Evolutionary conservation across 2,888 invertebrate genomes (phyloP).

Genomic region (Dasysyrphus albostriatus): DNA sequence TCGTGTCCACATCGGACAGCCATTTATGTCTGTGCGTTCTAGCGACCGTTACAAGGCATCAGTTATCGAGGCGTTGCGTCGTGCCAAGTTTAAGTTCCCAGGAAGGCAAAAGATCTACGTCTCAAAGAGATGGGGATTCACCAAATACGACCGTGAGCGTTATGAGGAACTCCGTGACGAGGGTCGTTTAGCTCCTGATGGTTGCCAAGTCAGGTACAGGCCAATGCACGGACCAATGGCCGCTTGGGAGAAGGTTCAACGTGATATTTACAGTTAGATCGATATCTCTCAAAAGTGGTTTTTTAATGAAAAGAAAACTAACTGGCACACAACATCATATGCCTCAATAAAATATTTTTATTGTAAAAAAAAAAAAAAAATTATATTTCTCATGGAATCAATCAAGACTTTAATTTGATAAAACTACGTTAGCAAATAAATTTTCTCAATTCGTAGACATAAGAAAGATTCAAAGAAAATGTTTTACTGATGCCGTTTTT

Average conservation of each 20-base stretch:
- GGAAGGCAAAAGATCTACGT: constrained; percentile 99
- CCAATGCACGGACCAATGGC: constrained; percentile 97
- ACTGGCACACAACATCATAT: constrained; percentile 42
- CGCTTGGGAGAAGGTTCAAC: constrained; percentile 95
- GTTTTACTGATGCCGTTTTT: too few relatives aligned
- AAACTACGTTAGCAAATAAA: too few relatives aligned
- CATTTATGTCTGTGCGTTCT: constrained; percentile 99
- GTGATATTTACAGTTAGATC: constrained; percentile 80
- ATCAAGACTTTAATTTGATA: too few relatives aligned
- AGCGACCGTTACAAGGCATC: constrained; percentile 97
- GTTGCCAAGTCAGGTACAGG: constrained; percentile 97
- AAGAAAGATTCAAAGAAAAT: too few relatives aligned
- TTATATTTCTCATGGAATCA: too few relatives aligned
- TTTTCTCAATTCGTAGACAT: too few relatives aligned
- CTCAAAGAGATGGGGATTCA: constrained; percentile 99
- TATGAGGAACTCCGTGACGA: constrained; percentile 94
- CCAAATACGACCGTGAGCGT: constrained; percentile 96
- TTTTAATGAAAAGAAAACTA: constrained; percentile 43
- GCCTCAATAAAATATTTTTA: constrained; percentile 72
- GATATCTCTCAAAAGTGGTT: constrained; percentile 42
- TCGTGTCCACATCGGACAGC: constrained; percentile 99
- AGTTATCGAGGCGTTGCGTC: constrained; percentile 98
- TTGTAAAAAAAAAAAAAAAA: too few relatives aligned
- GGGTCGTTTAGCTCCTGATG: constrained; percentile 94
- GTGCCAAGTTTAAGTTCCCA: constrained; percentile 99